Conservation (phyloP, 2,797 vertebrate genomes). For the Sternarchorhynchus goeldii region DNA sequence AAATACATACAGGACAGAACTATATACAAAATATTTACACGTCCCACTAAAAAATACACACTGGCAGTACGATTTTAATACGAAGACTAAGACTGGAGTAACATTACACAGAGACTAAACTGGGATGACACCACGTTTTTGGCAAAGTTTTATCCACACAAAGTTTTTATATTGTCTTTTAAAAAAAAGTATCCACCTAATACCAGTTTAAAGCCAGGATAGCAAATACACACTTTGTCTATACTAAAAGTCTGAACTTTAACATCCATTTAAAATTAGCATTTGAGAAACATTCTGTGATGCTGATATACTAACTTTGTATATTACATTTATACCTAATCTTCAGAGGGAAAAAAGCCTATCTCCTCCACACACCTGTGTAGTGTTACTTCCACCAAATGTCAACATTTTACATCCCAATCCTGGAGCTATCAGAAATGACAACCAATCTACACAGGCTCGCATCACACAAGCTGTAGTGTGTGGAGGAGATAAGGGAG, state of each 20-base stretch:
- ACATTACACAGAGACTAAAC: no score
- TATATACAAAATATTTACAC: no score
- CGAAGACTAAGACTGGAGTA: no score
- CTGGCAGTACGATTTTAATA: no score
- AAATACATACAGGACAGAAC: no score
- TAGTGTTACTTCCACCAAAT: slow-evolving; percentile 26
- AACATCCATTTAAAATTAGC: no score
- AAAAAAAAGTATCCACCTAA: neutral
- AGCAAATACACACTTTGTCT: neutral
- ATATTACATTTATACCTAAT: slow-evolving; percentile 33
- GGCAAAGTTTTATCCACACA: no score
- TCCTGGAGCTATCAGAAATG: slow-evolving; percentile 49
- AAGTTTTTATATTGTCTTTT: no score
- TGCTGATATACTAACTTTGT: slow-evolving; percentile 21
- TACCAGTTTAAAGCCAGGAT: neutral
- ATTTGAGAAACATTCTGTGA: neutral
- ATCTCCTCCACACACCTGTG: slow-evolving; percentile 46
- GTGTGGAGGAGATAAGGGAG: slow-evolving; percentile 45
- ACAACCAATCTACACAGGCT: slow-evolving; percentile 46
- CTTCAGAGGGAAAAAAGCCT: slow-evolving; percentile 22
- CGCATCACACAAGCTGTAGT: slow-evolving; percentile 36
- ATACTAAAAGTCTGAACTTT: no score
- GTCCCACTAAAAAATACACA: no score
- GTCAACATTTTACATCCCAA: slow-evolving; percentile 38
- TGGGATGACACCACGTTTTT: no score